Evolutionary conservation across 2,113 vertebrate species (phyloP), one percentile per base, ranked within the genome.

Genomic region (Heterochromis multidens): DNA sequence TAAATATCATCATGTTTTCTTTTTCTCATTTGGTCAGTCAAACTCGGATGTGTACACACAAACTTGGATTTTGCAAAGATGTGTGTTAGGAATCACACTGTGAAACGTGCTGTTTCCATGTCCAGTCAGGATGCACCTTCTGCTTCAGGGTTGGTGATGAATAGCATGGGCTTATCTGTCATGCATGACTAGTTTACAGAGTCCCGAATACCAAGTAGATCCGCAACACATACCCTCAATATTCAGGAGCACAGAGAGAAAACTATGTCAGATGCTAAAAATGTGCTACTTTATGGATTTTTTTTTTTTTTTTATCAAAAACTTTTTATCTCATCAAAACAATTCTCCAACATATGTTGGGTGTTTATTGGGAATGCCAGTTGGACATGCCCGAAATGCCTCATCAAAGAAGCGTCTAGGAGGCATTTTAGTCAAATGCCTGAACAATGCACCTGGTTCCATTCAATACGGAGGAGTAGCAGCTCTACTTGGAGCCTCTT

Each of bases 71-170:
- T 58, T 35, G 37, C 14, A 19, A 40, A 25, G 21, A 49, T 13
- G 17, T 33, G 70, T 8, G 43, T 74, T 33, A 1, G 17, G 10
- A 74, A 13, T 52, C 2, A 19, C 40, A 31, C 43, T 49, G 12
- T 54, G 27, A 67, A 84, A 67, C 57, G 29, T 40, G 52, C 16
- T 33, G 70, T 31, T 74, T 54, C 70, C 19, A 31, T 54, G 70
- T 54, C 43, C 61, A 81, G 52, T 40, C 81, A 23, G 40, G 31
- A 46, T 72, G 76, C 23, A 78, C 70, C 77, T 65, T 82, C 85
- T 77, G 78, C 74, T 84, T 65, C 19, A 59, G 79, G 77, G 11
- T 37, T 80, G 80, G 81, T 23, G 83, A 81, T 77, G 91, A 74
- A 72, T 84, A 79, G 88, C 78, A 81, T 11, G 46, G 80, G 16